Evolutionary conservation across 2,797 vertebrate species (phyloP), one percentile per base, ranked within the genome.

Genomic region (Clarias pachynema): DNA sequence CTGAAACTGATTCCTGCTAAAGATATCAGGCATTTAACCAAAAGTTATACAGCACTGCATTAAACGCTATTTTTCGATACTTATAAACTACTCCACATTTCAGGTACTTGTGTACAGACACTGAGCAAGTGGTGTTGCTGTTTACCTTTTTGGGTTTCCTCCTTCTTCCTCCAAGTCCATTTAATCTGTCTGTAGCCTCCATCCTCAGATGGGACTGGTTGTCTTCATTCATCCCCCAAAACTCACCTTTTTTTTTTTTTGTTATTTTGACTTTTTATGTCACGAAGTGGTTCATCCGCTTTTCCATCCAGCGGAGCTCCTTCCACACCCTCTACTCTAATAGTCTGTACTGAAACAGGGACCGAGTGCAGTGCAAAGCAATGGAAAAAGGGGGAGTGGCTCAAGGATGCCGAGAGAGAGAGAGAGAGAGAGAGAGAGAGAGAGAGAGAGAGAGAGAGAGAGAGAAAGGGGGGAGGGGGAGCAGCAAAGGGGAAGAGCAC

Each of bases 81-180:
- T 37, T 8, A 5, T 40, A 62, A 6, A 16, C 29, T 53, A 5
- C 29, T 78, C 29, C 2, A 44, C 40, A 10, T 63, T 15, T 79
- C 77, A 44, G 34, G 4, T 22, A 59, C 56, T 53, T 24, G 2
- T 44, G 59, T 10, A 24, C 37, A 78, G 3, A 20, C 29, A 82
- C 18, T 22, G 22, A 84, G 60, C 49, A 57, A 74, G 24, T 63
- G 29, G 15, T 60, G 69, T 37, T 57, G 65, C 65, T 84, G 72
- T 91, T 89, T 96, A 98, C 97, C 97, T 98, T 99, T 90, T 95
- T 97, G 90, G 97, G 97, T 93, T 93, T 95, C 89, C 96, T 98
- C 68, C 95, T 96, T 81, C 96, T 91, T 91, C 96, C 95, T 9
- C 93, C 96, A 75, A 95, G 90, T 80, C 97, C 97, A 31, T 96